Evolutionary conservation across 2,113 vertebrate species (phyloP).

Genomic region (Sterrhoptilus dennistouni): DNA sequence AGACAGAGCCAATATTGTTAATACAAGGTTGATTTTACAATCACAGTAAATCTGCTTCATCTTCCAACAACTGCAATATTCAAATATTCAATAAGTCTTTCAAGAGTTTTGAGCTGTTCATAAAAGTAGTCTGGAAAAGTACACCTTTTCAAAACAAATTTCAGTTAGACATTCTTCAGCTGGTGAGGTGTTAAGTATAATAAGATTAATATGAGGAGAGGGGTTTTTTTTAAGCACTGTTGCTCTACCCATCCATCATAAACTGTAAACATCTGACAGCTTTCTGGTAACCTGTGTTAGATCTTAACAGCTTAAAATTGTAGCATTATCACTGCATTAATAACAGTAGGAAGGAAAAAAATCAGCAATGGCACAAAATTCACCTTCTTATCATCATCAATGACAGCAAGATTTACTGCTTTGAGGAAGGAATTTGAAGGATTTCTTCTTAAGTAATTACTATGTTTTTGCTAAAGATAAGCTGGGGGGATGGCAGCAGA

Average conservation of each 20-base stretch:
- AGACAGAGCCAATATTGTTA: slow-evolving; percentile 24
- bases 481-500: background rate
- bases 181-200: background rate
- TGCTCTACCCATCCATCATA: background rate
- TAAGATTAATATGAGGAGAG: background rate
- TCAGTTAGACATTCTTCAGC: background rate
- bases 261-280: background rate
- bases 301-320: background rate
- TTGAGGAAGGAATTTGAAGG: background rate
- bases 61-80: slow-evolving; percentile 1
- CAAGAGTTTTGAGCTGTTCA: background rate
- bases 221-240: background rate
- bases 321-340: background rate
- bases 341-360: background rate
- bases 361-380: background rate
- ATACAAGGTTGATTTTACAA: slow-evolving; percentile 29
- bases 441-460: background rate
- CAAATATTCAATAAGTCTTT: background rate
- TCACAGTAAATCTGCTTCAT: slow-evolving; percentile 6
- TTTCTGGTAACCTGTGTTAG: background rate
- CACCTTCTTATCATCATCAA: background rate
- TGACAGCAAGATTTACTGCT: background rate
- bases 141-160: background rate
- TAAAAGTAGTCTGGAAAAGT: background rate
- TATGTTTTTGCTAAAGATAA: background rate